Conservation (phyloP, 2,113 vertebrate genomes). For the Catharus fuscescens region DNA sequence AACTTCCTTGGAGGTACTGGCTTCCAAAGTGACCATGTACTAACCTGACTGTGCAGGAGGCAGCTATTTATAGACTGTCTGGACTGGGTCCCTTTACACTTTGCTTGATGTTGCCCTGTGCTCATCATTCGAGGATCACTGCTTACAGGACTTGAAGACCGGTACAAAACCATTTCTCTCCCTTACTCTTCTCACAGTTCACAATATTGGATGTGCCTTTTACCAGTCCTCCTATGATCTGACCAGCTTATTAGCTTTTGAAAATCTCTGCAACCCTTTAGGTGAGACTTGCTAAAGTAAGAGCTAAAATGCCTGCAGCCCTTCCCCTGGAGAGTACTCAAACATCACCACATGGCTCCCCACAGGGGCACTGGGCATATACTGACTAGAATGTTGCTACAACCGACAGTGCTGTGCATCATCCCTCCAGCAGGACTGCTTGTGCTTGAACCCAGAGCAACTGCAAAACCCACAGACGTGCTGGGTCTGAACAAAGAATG, state of each 20-base stretch:
- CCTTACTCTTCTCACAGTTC: neutral
- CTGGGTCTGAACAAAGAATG: neutral
- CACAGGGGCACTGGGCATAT: neutral
- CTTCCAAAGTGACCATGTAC: neutral
- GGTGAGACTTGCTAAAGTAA: neutral
- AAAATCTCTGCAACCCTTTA: neutral
- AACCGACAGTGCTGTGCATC: neutral
- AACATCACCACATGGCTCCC: neutral
- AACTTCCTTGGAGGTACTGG: neutral
- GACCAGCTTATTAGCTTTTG: neutral
- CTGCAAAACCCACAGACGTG: neutral
- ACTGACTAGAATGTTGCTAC: neutral
- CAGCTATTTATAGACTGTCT: neutral
- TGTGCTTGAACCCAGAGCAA: neutral
- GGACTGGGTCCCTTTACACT: neutral
- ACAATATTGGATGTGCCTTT: neutral
- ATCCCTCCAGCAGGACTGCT: neutral
- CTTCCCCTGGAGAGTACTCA: neutral
- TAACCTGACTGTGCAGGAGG: neutral
- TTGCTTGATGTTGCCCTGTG: neutral
- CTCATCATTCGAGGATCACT: neutral
- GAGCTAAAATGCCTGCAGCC: neutral
- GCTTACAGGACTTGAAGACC: neutral
- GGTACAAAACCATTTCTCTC: neutral
- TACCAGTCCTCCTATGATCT: neutral